These are phyloP conservation scores for Zosterops japonicus DNA, from an alignment of 2,113 vertebrate genomes.

Conservation along the genomic window DNA sequence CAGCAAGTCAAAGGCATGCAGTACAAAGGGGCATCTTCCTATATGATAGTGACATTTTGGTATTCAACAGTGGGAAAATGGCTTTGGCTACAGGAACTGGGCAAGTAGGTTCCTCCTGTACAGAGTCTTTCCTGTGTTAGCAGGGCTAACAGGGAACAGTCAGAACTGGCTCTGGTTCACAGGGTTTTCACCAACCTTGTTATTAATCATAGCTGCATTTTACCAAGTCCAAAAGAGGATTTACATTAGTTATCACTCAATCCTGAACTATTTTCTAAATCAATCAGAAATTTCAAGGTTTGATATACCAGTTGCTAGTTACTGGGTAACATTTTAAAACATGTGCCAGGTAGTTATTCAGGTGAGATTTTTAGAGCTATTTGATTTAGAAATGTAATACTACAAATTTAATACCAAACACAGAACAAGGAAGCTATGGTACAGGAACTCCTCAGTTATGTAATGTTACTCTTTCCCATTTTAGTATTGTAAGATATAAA, in stretches of 20 bases:
- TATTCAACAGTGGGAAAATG: background rate
- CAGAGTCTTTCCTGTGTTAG: background rate
- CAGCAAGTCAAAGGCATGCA: background rate
- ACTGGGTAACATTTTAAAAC: background rate
- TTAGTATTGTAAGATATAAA: background rate
- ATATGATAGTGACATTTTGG: accelerated
- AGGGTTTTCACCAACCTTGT: background rate
- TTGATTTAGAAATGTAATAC: background rate
- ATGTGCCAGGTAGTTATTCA: background rate
- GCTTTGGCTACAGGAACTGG: background rate
- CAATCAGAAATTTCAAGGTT: background rate
- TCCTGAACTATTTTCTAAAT: background rate
- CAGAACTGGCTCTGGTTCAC: background rate
- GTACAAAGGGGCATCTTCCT: background rate
- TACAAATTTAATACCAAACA: background rate
- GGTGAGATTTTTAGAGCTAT: background rate
- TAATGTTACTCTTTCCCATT: background rate
- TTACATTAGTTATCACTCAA: background rate
- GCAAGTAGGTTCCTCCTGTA: background rate
- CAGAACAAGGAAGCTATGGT: background rate
- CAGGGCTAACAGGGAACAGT: background rate
- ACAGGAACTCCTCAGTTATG: background rate
- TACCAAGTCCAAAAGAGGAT: background rate
- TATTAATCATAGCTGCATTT: background rate
- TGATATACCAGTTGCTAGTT: background rate